Base-by-base conservation (phyloP, 2,113 vertebrate genomes). In the Corythaeola cristata region DNA sequence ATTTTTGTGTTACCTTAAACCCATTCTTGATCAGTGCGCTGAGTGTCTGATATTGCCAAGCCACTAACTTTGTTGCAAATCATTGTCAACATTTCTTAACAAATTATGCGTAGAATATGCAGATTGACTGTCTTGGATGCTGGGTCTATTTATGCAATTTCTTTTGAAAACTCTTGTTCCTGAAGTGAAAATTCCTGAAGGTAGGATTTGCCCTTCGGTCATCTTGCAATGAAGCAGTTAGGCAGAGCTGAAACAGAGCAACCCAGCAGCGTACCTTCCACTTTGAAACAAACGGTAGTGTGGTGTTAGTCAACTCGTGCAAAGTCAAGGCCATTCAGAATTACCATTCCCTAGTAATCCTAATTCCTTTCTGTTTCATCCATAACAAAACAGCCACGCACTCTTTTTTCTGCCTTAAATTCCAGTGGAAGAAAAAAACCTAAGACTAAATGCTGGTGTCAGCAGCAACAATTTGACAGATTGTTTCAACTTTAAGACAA, bases 341-440 rank as follows among this genome's bases (percentile, higher is more conserved):
- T 53, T 69, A 20, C 32, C 12, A 2, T 75, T 58, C 26, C 32
- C 22, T 64, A 21, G 5, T 41, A 59, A 49, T 49, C 26, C 9
- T 18, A 50, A 69, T 73, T 87, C 45, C 26, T 9, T 21, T 39
- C 32, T 74, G 8, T 27, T 78, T 87, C 24, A 15, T 35, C 2
- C 39, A 6, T 45, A 33, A 21, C 4, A 5, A 8, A n/a, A 58
- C 24, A 37, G 33, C 21, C 55, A 11, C 1, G 4, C 5, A 2
- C 6, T 55, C 3, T 53, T 28, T 39, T 22, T 14, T 2, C 17
- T 20, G 14, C 27, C 45, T 72, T 20, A 45, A 63, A 52, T 52
- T 39, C 33, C 52, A 71, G 24, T 35, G 32, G 26, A 72, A 59
- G 13, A 45, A 49, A 58, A 23, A 63, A 39, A 8, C 24, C 3